A percentile compares a stretch with the other conserved stretches of the same genome.
phyloP scores from a whole-genome alignment of 2,797 vertebrate species.

The Gymnoscopelus braueri region DNA sequence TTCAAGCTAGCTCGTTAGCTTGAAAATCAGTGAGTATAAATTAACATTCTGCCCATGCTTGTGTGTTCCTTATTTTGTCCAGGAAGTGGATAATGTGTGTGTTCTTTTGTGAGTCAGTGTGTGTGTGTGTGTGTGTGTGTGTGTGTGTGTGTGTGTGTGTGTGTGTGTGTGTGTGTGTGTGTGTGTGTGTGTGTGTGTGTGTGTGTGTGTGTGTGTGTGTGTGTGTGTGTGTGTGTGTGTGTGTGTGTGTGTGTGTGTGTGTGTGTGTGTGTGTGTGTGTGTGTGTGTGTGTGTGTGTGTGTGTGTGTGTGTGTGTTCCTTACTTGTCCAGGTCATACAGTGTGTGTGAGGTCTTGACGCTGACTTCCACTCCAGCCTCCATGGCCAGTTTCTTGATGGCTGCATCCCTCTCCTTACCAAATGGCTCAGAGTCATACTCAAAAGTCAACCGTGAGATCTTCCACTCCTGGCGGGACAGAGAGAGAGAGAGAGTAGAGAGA shows the following conservation, averaged over 20 bases:
- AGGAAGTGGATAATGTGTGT: neutral
- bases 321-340: constrained; percentile 85
- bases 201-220: constrained; percentile 24
- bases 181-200: constrained; percentile 67
- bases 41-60: neutral
- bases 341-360: constrained; percentile 83
- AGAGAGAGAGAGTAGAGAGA: neutral
- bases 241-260: neutral
- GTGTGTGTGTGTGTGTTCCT: constrained; percentile 14
- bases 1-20: neutral
- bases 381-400: constrained; percentile 85
- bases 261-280: constrained; percentile 1
- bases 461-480: constrained; percentile 74
- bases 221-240: neutral
- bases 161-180: neutral
- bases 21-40: neutral
- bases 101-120: neutral
- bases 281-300: neutral
- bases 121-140: neutral
- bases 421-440: constrained; percentile 84
- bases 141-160: neutral
- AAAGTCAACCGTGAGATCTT: constrained; percentile 84
- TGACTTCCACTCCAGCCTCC: constrained; percentile 84
- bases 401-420: constrained; percentile 83
- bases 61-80: neutral